Conservation (phyloP, 2,888 invertebrate species). For the Pterobdella sp. region DNA sequence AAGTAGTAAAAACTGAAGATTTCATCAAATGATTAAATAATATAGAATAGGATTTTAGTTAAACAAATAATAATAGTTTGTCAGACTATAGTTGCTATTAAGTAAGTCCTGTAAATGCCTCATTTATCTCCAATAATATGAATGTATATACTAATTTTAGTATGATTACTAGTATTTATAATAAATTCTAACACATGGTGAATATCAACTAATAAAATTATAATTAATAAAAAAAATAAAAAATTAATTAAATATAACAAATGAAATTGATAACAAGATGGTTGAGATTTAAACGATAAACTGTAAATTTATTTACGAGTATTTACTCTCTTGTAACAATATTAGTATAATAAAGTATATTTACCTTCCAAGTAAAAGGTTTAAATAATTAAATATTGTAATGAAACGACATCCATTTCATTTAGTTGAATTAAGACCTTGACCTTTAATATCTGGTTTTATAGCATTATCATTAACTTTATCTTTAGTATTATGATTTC, state of each 20-base stretch:
- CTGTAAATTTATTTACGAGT: constrained; percentile 36
- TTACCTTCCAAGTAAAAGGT: constrained; percentile 37
- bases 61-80: constrained; percentile 58
- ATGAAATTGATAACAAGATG: constrained; percentile 35
- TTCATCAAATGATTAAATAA: constrained; percentile 36
- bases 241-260: background rate
- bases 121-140: constrained; percentile 63
- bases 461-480: constrained; percentile 39
- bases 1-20: constrained; percentile 47
- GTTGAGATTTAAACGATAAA: constrained; percentile 36
- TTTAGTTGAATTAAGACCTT: constrained; percentile 41
- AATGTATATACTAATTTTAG: constrained; percentile 30
- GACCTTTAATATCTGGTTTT: constrained; percentile 40
- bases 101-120: constrained; percentile 60
- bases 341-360: constrained; percentile 36
- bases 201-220: constrained; percentile 17
- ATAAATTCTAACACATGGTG: constrained; percentile 32
- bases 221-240: constrained; percentile 16
- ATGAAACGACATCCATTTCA: constrained; percentile 39
- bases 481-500: constrained; percentile 39
- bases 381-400: constrained; percentile 28
- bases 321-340: constrained; percentile 29
- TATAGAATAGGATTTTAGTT: constrained; percentile 35
- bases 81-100: constrained; percentile 62
- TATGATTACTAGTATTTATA: constrained; percentile 25